A percentile compares a stretch with the other conserved stretches of the same genome.
These are phyloP conservation scores for Zaprionus ghesquierei DNA, from an alignment of 1,140 invertebrate genomes.

Conservation along the genomic window DNA sequence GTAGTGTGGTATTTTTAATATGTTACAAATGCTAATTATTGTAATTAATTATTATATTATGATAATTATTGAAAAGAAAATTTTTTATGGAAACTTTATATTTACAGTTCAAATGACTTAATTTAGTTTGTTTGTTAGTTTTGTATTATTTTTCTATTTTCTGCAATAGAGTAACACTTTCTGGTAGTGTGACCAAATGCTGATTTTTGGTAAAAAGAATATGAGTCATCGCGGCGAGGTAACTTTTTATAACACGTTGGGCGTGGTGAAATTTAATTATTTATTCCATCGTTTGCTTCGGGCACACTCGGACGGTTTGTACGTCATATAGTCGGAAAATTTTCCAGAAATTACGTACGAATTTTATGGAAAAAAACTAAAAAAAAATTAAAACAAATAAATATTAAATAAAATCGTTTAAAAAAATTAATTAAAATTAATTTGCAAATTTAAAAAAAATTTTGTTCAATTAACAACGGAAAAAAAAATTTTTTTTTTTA, in stretches of 20 bases:
- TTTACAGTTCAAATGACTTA: too few species aligned
- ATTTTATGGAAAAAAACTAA: slow-evolving; percentile 65
- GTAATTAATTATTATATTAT: too few species aligned
- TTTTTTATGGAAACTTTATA: too few species aligned
- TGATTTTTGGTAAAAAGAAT: not conserved
- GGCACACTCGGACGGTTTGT: slow-evolving; percentile 29
- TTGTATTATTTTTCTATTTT: not conserved
- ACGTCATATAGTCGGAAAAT: slow-evolving; percentile 72
- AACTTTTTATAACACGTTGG: slow-evolving; percentile 23
- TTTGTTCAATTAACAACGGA: slow-evolving; percentile 23
- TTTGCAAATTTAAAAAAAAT: slow-evolving; percentile 27
- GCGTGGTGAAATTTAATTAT: slow-evolving; percentile 51
- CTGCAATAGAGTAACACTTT: not conserved
- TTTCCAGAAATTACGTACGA: slow-evolving; percentile 72
- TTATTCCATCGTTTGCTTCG: slow-evolving; percentile 55
- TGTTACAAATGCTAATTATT: too few species aligned
- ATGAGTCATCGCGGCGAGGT: slow-evolving; percentile 14
- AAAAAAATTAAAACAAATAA: slow-evolving; percentile 43
- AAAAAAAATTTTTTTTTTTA: slow-evolving; percentile 50
- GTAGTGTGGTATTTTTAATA: too few species aligned
- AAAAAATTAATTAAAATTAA: slow-evolving; percentile 32
- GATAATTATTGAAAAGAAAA: too few species aligned
- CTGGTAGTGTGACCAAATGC: slow-evolving; percentile 44
- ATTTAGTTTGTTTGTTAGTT: too few species aligned
- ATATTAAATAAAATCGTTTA: slow-evolving; percentile 35